A percentile compares a stretch with the other conserved stretches of the same genome.
phyloP scores from a whole-genome alignment of 2,888 invertebrate species.

The Acleris holmiana region DNA sequence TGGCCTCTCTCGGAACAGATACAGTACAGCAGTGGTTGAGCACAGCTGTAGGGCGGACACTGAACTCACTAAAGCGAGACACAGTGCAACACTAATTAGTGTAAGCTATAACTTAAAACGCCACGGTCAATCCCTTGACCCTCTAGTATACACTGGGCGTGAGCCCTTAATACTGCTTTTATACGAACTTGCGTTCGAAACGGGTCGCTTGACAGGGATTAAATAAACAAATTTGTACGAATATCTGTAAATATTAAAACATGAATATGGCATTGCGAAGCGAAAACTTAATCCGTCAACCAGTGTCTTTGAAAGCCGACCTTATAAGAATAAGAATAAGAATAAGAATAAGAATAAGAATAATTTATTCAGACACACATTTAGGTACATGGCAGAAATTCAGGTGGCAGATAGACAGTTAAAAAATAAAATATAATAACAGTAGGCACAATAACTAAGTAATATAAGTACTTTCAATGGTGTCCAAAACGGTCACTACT shows the following conservation, averaged over 20 bases:
- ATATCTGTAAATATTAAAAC: constrained; percentile 36
- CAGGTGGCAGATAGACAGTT: too few relatives aligned
- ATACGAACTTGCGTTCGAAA: constrained; percentile 63
- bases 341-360: too few relatives aligned
- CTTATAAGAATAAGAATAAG: too few relatives aligned
- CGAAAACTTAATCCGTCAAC: constrained; percentile 17
- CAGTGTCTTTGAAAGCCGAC: constrained; percentile 23
- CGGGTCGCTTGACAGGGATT: constrained; percentile 72
- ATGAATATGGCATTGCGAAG: constrained; percentile 12
- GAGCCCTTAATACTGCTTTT: constrained; percentile 77
- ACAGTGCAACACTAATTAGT: constrained; percentile 53
- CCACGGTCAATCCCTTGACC: constrained; percentile 71
- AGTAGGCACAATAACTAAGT: too few relatives aligned
- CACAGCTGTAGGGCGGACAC: constrained; percentile 64
- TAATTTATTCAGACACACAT: too few relatives aligned
- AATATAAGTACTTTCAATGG: too few relatives aligned
- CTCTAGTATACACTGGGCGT: constrained; percentile 72
- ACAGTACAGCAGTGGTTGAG: constrained; percentile 77
- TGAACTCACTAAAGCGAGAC: constrained; percentile 32
- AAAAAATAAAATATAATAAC: too few relatives aligned
- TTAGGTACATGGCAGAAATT: too few relatives aligned
- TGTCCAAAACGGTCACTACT: too few relatives aligned
- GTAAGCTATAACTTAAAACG: constrained; percentile 51
- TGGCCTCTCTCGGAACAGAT: constrained; percentile 63
- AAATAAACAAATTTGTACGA: constrained; percentile 39